A percentile compares a stretch with the other conserved stretches of the same genome.
phyloP scores from a whole-genome alignment of 2,888 invertebrate genomes.

The Himalopsyche anomala region DNA sequence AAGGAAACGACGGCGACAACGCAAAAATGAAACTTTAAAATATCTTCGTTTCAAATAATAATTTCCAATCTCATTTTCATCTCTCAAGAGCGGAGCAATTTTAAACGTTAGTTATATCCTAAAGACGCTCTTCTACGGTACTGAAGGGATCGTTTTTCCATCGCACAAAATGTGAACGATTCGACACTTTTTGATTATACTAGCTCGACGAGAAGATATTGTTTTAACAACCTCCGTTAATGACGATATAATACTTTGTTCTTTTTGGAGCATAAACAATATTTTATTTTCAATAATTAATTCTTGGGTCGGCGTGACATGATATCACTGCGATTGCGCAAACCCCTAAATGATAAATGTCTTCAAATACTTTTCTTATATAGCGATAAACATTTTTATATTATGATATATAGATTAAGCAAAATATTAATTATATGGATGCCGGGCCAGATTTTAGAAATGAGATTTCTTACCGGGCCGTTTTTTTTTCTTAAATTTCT shows the following conservation, averaged over 20 bases:
- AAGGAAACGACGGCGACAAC: background rate
- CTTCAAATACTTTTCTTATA: too few species aligned
- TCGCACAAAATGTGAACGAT: background rate
- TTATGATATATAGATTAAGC: too few species aligned
- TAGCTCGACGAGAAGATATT: background rate
- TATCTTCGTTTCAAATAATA: slow-evolving; percentile 26
- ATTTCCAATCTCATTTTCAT: slow-evolving; percentile 41
- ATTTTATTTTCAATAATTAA: too few species aligned
- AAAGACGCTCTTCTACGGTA: background rate
- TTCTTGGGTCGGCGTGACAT: too few species aligned
- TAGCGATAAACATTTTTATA: too few species aligned
- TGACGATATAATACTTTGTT: background rate
- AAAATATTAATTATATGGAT: too few species aligned
- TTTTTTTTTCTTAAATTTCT: too few species aligned
- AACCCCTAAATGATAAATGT: too few species aligned
- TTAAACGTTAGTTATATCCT: slow-evolving; percentile 19
- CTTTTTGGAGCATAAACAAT: too few species aligned
- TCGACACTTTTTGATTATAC: slow-evolving; percentile 7
- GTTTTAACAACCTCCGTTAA: background rate
- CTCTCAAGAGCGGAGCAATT: slow-evolving; percentile 26
- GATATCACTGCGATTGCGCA: too few species aligned
- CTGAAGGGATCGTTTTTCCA: background rate
- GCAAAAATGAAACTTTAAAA: background rate
- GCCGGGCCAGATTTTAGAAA: too few species aligned
- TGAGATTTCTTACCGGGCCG: too few species aligned